A percentile compares a stretch with the other conserved stretches of the same genome.
Evolutionary conservation across 2,113 vertebrate species (phyloP).

Genomic region (Rhizomys pruinosus): DNA sequence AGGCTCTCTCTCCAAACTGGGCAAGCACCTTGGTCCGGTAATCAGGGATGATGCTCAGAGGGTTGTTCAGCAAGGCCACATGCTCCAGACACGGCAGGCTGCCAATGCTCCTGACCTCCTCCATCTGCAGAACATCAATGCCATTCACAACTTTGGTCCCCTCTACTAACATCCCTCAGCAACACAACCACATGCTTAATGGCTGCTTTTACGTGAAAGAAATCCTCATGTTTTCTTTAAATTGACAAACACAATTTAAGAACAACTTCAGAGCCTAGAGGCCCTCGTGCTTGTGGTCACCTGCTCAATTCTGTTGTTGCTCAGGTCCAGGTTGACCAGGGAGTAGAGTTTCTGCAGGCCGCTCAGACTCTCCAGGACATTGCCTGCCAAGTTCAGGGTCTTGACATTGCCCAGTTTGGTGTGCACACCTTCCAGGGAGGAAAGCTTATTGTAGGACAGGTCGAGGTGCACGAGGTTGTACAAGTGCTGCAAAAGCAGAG

Average conservation of each 20-base stretch:
- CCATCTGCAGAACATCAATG: conserved; percentile 88
- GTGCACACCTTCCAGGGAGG: conserved; percentile 92
- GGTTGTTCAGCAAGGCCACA: conserved; percentile 91
- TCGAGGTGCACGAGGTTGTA: conserved; percentile 98
- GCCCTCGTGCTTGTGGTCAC: conserved; percentile 76
- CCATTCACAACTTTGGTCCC: conserved; percentile 28
- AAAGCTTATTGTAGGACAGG: conserved; percentile 95
- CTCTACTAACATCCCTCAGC: not conserved
- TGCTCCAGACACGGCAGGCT: conserved; percentile 95
- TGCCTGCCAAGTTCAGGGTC: conserved; percentile 95
- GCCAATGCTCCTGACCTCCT: conserved; percentile 93
- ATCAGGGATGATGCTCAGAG: conserved; percentile 96
- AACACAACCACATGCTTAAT: rapidly evolving
- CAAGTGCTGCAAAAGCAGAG: conserved; percentile 88
- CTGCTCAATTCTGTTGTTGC: conserved; percentile 93
- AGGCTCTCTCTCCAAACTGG: conserved; percentile 96
- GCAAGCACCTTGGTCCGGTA: conserved; percentile 98
- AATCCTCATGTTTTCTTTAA: not conserved
- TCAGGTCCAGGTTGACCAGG: conserved; percentile 95
- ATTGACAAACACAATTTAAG: not conserved
- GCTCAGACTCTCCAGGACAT: conserved; percentile 93
- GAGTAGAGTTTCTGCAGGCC: conserved; percentile 97
- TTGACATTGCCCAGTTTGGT: conserved; percentile 97
- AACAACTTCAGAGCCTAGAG: not conserved
- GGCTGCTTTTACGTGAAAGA: conserved; percentile 26